Base-by-base conservation (phyloP, 1,140 invertebrate species). In the Neodiprion virginianus region DNA sequence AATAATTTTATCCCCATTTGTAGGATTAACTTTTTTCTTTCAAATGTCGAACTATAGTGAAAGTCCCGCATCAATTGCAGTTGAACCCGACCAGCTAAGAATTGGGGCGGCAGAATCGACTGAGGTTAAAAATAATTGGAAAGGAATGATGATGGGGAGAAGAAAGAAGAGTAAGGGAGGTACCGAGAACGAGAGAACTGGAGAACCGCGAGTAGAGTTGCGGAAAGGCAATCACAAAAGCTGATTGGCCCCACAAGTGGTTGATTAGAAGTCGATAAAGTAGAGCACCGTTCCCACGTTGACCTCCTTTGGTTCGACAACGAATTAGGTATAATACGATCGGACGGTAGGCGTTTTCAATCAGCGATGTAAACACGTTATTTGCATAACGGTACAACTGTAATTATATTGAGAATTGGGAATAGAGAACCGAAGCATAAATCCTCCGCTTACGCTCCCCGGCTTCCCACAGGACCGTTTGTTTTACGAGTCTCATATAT, bases 241-340 rank as follows among this genome's bases (percentile, higher is more conserved):
- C 21, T 69, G 67, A 69, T 69, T 69, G 67, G 67, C 67, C 67
- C 67, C 67, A 69, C 67, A 69, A 69, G 67, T 69, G 67, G 67
- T 69, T 69, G 67, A 69, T 69, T 69, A 69, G 67, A 69, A 69
- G 11, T 21, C 67, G 67, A 69, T 69, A 69, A 69, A 69, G 67
- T 69, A 47, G 21, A 69, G 67, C 40, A 69, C 67, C 21, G 67
- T 23, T 23, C 8, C n/a, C 67, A 12, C n/a, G 67, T 69, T 69
- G 67, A 69, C 67, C 67, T 69, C 40, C 12, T 21, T 47, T 11
- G 23, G 23, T 69, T 69, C 21, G 21, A 69, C 17, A 23, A 47
- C 17, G 67, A 69, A 69, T 69, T 14, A 14, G 17, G 12, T 14
- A 65, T 14, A 40, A 40, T 40, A 17, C 53, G 53, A 61, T 61